Evolutionary conservation across 2,797 vertebrate species (phyloP).

Genomic region (Crenuchus spilurus): DNA sequence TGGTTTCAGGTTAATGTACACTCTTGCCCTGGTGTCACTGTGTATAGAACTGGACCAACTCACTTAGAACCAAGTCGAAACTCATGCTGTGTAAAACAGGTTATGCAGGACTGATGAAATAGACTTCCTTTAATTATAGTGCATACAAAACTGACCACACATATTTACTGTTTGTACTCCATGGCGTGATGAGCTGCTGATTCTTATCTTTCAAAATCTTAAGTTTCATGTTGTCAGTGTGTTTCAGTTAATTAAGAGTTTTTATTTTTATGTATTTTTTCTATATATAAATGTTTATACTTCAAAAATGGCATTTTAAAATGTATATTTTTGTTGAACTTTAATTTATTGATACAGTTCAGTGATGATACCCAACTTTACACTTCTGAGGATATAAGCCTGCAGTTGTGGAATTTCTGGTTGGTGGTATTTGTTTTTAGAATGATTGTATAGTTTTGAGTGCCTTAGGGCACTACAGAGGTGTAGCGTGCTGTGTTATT

Average conservation of each 20-base stretch:
- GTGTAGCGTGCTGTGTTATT: neutral
- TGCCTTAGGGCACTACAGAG: neutral
- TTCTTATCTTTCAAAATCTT: neutral
- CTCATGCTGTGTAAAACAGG: conserved; percentile 37
- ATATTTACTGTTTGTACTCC: conserved; percentile 34
- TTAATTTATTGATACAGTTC: too few species aligned
- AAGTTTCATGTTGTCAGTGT: too few species aligned
- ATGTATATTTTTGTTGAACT: too few species aligned
- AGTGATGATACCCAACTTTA: too few species aligned
- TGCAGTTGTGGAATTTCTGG: neutral
- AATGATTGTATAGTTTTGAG: neutral
- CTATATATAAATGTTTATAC: too few species aligned
- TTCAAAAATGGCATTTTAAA: too few species aligned
- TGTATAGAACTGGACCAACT: conserved; percentile 53
- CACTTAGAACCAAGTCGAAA: conserved; percentile 11
- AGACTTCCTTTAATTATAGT: conserved; percentile 45
- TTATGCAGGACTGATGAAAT: conserved; percentile 43
- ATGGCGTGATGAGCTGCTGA: neutral
- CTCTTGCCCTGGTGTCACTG: conserved; percentile 59
- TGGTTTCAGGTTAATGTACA: conserved; percentile 65
- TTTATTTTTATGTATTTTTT: too few species aligned
- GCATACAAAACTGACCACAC: conserved; percentile 6
- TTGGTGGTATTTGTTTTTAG: neutral
- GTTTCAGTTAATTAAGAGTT: too few species aligned
- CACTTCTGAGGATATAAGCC: too few species aligned